These are phyloP conservation scores for Chloropsis cyanopogon DNA, from an alignment of 2,113 vertebrate species.

Conservation along the genomic window DNA sequence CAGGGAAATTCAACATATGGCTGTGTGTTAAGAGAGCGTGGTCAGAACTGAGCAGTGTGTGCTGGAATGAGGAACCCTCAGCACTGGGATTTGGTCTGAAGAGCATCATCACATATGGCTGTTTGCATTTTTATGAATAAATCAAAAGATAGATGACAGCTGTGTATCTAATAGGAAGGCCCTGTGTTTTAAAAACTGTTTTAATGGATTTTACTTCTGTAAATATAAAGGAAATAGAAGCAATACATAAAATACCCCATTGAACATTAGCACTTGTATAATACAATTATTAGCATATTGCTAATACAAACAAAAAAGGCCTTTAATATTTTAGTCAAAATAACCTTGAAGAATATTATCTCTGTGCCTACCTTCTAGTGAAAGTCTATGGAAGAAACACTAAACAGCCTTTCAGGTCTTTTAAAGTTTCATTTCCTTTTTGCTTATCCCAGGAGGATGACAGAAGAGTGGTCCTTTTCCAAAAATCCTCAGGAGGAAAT, in stretches of 20 bases:
- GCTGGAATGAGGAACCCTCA: background rate
- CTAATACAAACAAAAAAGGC: background rate
- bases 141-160: background rate
- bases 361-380: background rate
- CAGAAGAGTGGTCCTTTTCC: background rate
- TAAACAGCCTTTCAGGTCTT: background rate
- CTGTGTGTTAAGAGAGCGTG: background rate
- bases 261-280: background rate
- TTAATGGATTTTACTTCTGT: background rate
- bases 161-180: background rate
- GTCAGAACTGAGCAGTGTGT: background rate
- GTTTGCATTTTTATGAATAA: background rate
- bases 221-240: background rate
- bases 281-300: background rate
- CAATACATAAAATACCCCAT: accelerated
- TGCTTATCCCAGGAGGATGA: background rate
- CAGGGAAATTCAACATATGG: background rate
- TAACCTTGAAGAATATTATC: background rate
- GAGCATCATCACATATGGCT: background rate
- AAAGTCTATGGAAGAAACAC: background rate
- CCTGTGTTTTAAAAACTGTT: background rate
- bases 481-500: background rate
- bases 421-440: conserved; percentile 1
- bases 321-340: background rate
- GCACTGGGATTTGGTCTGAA: background rate